phyloP scores from a whole-genome alignment of 2,888 invertebrate species.

The Cephus runcator region DNA sequence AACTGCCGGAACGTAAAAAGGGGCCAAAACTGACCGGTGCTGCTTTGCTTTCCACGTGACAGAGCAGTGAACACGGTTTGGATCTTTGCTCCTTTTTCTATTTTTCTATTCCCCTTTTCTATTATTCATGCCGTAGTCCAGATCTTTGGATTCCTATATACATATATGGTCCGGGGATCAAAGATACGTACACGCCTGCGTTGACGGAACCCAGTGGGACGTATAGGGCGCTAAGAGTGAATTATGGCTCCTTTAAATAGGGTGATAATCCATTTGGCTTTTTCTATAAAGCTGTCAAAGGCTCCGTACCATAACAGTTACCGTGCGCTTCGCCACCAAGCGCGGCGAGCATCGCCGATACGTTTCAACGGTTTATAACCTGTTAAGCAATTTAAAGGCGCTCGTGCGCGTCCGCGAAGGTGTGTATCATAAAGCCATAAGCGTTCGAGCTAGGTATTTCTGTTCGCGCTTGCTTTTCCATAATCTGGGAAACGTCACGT shows the following conservation, averaged over 20 bases:
- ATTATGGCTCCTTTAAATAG: neutral
- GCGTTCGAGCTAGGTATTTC: slow-evolving; percentile 4
- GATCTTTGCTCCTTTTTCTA: neutral
- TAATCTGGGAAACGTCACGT: slow-evolving; percentile 18
- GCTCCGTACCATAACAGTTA: neutral
- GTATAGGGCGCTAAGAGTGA: neutral
- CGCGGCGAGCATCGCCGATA: neutral
- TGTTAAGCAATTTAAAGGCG: slow-evolving; percentile 9
- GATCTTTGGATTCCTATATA: neutral
- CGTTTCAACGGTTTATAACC: slow-evolving; percentile 6
- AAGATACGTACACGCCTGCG: neutral
- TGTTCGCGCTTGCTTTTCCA: slow-evolving; percentile 2
- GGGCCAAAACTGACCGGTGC: neutral
- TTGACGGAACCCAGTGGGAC: neutral
- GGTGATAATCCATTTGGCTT: slow-evolving; percentile 1
- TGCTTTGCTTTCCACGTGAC: neutral
- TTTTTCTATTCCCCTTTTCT: neutral
- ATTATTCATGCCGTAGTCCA: neutral
- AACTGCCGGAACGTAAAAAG: neutral
- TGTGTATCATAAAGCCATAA: slow-evolving; percentile 21
- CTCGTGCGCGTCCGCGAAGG: slow-evolving; percentile 16
- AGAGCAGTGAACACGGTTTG: neutral
- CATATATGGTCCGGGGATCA: neutral
- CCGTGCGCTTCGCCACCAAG: neutral
- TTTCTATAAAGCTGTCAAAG: slow-evolving; percentile 1